Percentiles rank a stretch among this genome's conserved stretches.
Conservation (phyloP, 2,113 vertebrate genomes). For the Rostratula benghalensis region DNA sequence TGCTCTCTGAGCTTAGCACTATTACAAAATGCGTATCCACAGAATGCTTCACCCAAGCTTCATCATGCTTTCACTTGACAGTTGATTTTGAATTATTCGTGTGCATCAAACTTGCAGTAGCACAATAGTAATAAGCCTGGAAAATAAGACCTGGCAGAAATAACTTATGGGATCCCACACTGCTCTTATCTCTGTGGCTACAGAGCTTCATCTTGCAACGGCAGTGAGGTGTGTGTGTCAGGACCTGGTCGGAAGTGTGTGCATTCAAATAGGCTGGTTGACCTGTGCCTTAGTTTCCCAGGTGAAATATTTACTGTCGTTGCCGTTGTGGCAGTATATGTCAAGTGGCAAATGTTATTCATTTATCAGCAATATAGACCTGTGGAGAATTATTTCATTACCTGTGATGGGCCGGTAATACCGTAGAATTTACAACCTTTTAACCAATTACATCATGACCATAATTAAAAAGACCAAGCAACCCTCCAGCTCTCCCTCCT, state of each 20-base stretch:
- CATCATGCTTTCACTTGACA: neutral
- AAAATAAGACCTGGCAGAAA: neutral
- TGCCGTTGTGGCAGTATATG: neutral
- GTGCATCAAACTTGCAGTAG: neutral
- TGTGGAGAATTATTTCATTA: neutral
- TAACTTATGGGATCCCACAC: neutral
- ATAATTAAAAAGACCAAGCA: neutral
- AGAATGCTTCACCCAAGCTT: neutral
- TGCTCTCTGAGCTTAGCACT: slow-evolving; percentile 70
- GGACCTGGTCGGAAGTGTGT: accelerated
- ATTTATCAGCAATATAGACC: neutral
- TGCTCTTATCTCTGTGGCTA: neutral
- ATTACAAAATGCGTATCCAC: slow-evolving; percentile 59
- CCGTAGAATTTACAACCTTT: neutral
- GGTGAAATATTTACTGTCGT: neutral
- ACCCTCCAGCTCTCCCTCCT: neutral
- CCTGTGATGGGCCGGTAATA: neutral
- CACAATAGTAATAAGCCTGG: neutral
- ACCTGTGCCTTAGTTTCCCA: neutral
- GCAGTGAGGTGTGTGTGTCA: neutral
- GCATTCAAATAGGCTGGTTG: neutral
- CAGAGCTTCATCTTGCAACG: neutral
- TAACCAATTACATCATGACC: neutral
- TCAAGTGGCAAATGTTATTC: neutral
- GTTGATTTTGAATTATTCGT: neutral